phyloP scores from a whole-genome alignment of 2,888 invertebrate species.

The Holacanthella duospinosa region DNA sequence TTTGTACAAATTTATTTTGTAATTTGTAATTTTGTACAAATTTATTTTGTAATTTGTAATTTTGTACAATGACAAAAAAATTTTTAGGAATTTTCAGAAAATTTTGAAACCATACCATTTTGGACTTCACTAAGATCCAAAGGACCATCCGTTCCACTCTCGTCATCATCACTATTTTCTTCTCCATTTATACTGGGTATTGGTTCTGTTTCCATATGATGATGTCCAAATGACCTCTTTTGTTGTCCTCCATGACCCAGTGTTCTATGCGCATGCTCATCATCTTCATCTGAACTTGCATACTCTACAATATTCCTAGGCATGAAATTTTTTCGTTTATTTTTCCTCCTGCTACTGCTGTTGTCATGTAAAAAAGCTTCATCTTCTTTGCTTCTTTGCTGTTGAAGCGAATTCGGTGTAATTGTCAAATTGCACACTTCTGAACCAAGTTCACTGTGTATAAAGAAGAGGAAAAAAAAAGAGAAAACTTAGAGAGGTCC shows the following conservation, averaged over 20 bases:
- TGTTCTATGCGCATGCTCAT: too few relatives aligned
- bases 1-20: too few relatives aligned
- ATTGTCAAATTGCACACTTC: background rate
- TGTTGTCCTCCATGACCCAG: conserved; percentile 36
- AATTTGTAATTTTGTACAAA: too few relatives aligned
- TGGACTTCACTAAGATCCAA: conserved; percentile 37
- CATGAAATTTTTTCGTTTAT: conserved; percentile 67
- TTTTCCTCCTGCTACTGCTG: conserved; percentile 42
- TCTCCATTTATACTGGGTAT: conserved; percentile 18
- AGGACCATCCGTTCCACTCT: conserved; percentile 20
- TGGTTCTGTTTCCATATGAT: background rate
- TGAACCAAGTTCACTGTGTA: background rate
- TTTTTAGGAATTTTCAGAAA: background rate
- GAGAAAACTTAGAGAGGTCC: background rate
- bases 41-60: too few relatives aligned
- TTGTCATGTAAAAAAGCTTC: background rate
- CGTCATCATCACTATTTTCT: conserved; percentile 26
- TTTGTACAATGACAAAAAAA: too few relatives aligned
- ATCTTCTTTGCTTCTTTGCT: background rate
- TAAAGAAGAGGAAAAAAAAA: background rate
- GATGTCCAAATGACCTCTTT: conserved; percentile 5
- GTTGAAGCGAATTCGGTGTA: background rate
- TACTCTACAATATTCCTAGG: conserved; percentile 56
- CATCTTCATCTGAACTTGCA: conserved; percentile 39
- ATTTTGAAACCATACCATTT: conserved; percentile 27